These are phyloP conservation scores for Mycetomoellerius zeteki DNA, from an alignment of 1,140 invertebrate species.

Conservation along the genomic window DNA sequence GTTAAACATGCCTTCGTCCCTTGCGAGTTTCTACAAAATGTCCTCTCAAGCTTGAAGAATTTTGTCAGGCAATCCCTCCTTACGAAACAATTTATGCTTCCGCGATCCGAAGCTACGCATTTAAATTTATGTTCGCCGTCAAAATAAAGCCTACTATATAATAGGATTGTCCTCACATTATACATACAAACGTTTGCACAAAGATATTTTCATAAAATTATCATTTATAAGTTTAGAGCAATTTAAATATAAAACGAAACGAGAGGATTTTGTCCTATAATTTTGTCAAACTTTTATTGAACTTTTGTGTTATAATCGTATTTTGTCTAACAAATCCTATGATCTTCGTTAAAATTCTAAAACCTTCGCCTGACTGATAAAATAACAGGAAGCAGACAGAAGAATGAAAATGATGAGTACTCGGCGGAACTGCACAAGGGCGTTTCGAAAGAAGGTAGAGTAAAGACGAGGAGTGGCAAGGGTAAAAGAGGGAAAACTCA, in stretches of 20 bases:
- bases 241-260: not conserved
- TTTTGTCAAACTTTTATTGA: conserved; percentile 14
- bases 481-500: conserved; percentile 78
- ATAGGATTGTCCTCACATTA: not conserved
- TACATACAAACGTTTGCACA: not conserved
- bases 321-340: conserved; percentile 6
- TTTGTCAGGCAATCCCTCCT: conserved; percentile 2
- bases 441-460: conserved; percentile 47
- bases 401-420: conserved; percentile 15
- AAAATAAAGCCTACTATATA: conserved; percentile 8
- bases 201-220: conserved; percentile 20
- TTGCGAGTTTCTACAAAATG: conserved; percentile 14
- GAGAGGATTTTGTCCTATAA: not conserved
- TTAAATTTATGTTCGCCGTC: conserved; percentile 11
- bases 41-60: conserved; percentile 15
- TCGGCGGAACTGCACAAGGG: conserved; percentile 61
- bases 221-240: not conserved
- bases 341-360: conserved; percentile 9
- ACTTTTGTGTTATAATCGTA: not conserved
- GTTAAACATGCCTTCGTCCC: conserved; percentile 49
- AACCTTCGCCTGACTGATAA: conserved; percentile 36
- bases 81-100: conserved; percentile 43
- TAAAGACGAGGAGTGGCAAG: conserved; percentile 56
- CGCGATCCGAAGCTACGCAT: conserved; percentile 15
- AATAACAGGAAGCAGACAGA: conserved; percentile 28